phyloP scores from a whole-genome alignment of 2,888 invertebrate species.

The Microctonus aethiopoides region DNA sequence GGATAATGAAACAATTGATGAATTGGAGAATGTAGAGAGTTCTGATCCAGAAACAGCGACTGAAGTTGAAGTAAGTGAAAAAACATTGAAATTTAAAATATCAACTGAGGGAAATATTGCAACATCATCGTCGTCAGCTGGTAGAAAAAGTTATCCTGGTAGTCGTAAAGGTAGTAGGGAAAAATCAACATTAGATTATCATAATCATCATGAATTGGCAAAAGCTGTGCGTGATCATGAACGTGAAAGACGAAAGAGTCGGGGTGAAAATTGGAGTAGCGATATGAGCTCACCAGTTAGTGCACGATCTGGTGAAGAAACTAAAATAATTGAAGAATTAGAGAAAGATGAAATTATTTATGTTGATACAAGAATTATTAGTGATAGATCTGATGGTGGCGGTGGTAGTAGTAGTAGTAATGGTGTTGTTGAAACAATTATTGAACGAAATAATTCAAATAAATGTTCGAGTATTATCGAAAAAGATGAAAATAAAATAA shows the following conservation, averaged over 20 bases:
- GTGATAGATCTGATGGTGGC: slow-evolving; percentile 46
- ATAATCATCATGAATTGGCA: slow-evolving; percentile 66
- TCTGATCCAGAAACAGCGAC: slow-evolving; percentile 77
- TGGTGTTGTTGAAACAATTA: slow-evolving; percentile 40
- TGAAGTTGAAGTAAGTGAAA: slow-evolving; percentile 80
- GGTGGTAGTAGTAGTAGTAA: slow-evolving; percentile 60
- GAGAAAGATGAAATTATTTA: slow-evolving; percentile 50
- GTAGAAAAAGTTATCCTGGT: slow-evolving; percentile 76
- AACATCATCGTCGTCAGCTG: slow-evolving; percentile 54
- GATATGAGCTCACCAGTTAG: slow-evolving; percentile 62
- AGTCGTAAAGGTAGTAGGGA: slow-evolving; percentile 77
- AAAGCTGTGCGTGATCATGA: slow-evolving; percentile 69
- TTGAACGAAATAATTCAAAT: slow-evolving; percentile 27
- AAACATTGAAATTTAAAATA: slow-evolving; percentile 80
- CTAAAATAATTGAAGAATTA: slow-evolving; percentile 57
- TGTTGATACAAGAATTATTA: slow-evolving; percentile 34
- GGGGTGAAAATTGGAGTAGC: slow-evolving; percentile 55
- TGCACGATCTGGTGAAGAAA: slow-evolving; percentile 57
- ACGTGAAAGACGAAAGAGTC: slow-evolving; percentile 56
- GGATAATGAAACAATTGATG: slow-evolving; percentile 65
- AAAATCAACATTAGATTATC: slow-evolving; percentile 66
- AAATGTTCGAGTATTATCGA: slow-evolving; percentile 43
- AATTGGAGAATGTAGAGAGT: slow-evolving; percentile 69
- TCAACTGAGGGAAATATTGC: slow-evolving; percentile 75
- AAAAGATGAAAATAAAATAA: slow-evolving; percentile 22